Base-by-base conservation (phyloP, 1,140 invertebrate genomes). In the Polypedilum vanderplanki region DNA sequence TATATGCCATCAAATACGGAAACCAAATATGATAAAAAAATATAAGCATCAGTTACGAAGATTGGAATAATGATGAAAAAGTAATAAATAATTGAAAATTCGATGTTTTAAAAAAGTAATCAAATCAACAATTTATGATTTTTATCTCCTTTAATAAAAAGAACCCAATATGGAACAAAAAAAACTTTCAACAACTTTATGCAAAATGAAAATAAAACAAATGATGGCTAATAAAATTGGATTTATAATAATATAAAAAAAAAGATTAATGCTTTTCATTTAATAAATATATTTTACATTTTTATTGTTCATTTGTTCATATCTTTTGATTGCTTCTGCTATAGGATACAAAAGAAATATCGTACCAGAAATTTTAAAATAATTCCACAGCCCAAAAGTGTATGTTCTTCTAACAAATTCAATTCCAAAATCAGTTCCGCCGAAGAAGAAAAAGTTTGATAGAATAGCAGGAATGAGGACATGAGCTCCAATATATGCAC, bases 401-500 rank as follows among this genome's bases (percentile, higher is more conserved):
- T 85, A 80, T 76, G 88, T 78, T 78, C 86, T 85, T 0, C 81
- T 77, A 70, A 89, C 80, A 78, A 88, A 89, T 73, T 87, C 84
- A 80, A 90, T 84, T 12, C 92, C 93, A 76, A 93, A 85, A 74
- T 90, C 86, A 76, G 83, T 84, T 0, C 90, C 91, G 77, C 87
- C 90, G 83, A 95, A 92, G 79, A 96, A 94, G 82, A 92, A 94
- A 79, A 93, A 93, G 83, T 93, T 94, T 2, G 93, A 93, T 77
- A 94, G 86, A 7, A 89, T 89, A 10, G 93, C 93, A 76, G 94
- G 82, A 12, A 89, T 87, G 76, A 94, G 86, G 24, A 95, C 82
- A 40, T 92, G 92, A 33, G 89, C 85, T 75, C 88, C 86, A 75
- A 91, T 78, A 2, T 89, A 75, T 74, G 89, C 92, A 79, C 89